These are phyloP conservation scores for Lagocephalus sceleratus DNA, from an alignment of 2,797 vertebrate genomes.

Conservation along the genomic window DNA sequence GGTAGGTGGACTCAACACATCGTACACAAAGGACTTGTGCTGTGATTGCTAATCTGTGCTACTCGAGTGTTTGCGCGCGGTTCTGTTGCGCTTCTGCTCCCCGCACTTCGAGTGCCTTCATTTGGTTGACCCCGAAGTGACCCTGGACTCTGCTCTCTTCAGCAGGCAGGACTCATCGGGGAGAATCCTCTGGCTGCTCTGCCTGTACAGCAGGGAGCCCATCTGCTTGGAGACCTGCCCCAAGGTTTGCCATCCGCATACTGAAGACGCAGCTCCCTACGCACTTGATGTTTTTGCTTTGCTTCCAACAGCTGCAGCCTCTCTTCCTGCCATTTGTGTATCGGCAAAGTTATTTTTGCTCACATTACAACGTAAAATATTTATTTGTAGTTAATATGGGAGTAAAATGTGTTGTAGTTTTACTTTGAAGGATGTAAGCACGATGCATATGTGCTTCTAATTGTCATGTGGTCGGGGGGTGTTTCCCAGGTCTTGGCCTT, in stretches of 20 bases:
- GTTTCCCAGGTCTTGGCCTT: slow-evolving; percentile 68
- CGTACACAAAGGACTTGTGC: slow-evolving; percentile 9
- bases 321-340: slow-evolving; percentile 3
- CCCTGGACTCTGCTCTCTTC: slow-evolving; percentile 40
- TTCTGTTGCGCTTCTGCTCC: neutral
- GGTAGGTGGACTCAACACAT: slow-evolving; percentile 31
- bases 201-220: slow-evolving; percentile 76
- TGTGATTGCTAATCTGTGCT: slow-evolving; percentile 20
- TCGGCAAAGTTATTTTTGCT: neutral
- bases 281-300: slow-evolving; percentile 27
- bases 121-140: slow-evolving; percentile 38
- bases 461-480: slow-evolving; percentile 17
- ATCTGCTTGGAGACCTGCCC: slow-evolving; percentile 82
- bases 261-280: slow-evolving; percentile 24
- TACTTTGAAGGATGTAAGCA: no score
- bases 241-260: slow-evolving; percentile 72
- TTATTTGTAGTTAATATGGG: neutral
- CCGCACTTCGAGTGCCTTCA: neutral
- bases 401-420: neutral
- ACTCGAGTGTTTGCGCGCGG: slow-evolving; percentile 18
- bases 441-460: neutral
- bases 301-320: slow-evolving; percentile 40
- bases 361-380: neutral
- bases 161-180: slow-evolving; percentile 85
- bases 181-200: slow-evolving; percentile 82